phyloP scores from a whole-genome alignment of 2,888 invertebrate species.

The Clanis bilineata region DNA sequence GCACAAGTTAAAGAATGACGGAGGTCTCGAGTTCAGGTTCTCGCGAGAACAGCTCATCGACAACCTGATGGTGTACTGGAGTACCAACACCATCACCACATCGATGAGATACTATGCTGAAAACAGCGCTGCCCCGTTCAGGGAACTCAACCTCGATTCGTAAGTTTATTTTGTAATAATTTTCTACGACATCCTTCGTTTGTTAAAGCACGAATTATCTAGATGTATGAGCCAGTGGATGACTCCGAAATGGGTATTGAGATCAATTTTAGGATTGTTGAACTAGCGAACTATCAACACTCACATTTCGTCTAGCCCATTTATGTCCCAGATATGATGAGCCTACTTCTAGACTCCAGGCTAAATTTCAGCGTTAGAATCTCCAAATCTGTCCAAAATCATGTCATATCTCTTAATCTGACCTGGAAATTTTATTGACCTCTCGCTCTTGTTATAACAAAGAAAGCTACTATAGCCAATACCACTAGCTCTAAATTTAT shows the following conservation, averaged over 20 bases:
- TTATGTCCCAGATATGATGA: too few relatives aligned
- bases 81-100: conserved; percentile 87
- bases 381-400: too few relatives aligned
- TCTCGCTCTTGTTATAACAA: too few relatives aligned
- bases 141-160: conserved; percentile 52
- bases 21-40: conserved; percentile 85
- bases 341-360: too few relatives aligned
- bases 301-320: background rate
- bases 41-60: conserved; percentile 88
- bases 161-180: conserved; percentile 41
- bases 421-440: too few relatives aligned
- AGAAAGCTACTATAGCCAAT: too few relatives aligned
- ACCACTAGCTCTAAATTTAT: background rate
- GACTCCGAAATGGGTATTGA: too few relatives aligned
- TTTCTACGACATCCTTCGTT: background rate
- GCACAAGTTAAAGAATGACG: conserved; percentile 80
- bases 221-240: too few relatives aligned
- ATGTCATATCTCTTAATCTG: too few relatives aligned
- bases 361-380: too few relatives aligned
- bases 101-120: conserved; percentile 90
- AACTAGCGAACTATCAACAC: background rate
- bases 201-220: too few relatives aligned
- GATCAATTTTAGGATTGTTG: too few relatives aligned
- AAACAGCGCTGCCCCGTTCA: conserved; percentile 55
- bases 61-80: conserved; percentile 93